phyloP scores from a whole-genome alignment of 2,888 invertebrate genomes.

The Tipula helvola region DNA sequence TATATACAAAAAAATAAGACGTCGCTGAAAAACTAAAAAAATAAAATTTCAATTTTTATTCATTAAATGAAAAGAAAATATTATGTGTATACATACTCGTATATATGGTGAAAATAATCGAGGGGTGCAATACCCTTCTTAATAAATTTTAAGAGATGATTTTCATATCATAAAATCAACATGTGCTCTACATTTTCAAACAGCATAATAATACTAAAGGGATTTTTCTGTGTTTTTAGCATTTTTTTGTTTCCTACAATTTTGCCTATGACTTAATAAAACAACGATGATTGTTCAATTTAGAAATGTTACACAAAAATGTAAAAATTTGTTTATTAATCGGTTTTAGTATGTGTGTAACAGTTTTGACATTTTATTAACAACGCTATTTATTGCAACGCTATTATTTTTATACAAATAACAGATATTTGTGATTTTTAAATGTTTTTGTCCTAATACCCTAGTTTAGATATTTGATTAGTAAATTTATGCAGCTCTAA shows the following conservation, averaged over 20 bases:
- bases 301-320: neutral
- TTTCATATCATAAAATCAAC: neutral
- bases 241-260: neutral
- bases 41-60: neutral
- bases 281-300: neutral
- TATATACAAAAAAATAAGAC: neutral
- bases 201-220: neutral
- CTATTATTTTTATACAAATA: too few relatives aligned
- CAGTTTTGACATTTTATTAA: too few relatives aligned
- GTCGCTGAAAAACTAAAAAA: neutral
- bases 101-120: neutral
- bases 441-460: too few relatives aligned
- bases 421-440: too few relatives aligned
- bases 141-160: neutral
- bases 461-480: too few relatives aligned
- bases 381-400: too few relatives aligned
- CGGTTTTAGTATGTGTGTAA: neutral
- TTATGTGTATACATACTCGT: neutral
- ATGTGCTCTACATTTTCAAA: neutral
- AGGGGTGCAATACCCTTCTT: neutral
- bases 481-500: too few relatives aligned
- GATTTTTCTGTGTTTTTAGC: neutral
- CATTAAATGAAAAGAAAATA: neutral
- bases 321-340: neutral
- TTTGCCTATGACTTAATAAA: neutral